Evolutionary conservation across 2,113 vertebrate species (phyloP).

Genomic region (Cephalopterus ornatus): DNA sequence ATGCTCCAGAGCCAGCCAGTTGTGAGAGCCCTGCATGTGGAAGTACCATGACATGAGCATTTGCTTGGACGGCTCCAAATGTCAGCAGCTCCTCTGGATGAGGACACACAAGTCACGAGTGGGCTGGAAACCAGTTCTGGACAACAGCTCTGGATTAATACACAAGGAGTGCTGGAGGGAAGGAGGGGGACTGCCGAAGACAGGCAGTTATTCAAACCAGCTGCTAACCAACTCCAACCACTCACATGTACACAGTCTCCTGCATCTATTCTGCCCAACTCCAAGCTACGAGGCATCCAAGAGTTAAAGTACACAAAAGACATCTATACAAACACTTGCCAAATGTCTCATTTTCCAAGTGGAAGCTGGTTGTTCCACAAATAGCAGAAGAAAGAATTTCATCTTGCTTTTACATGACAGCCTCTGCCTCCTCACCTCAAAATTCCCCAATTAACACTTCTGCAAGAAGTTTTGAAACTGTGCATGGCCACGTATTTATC

Average conservation of each 20-base stretch:
- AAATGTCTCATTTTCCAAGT: slow-evolving; percentile 11
- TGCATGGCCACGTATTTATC: background rate
- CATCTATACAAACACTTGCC: background rate
- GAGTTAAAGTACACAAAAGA: slow-evolving; percentile 7
- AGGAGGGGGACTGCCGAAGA: slow-evolving; percentile 12
- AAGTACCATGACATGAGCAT: background rate
- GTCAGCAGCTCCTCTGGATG: background rate
- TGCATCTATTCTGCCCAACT: background rate
- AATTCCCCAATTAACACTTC: background rate
- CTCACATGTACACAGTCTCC: background rate
- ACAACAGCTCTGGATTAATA: slow-evolving; percentile 6
- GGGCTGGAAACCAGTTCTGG: slow-evolving; percentile 18
- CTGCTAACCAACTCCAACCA: background rate
- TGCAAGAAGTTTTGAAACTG: slow-evolving; percentile 5
- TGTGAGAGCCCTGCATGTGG: rapidly evolving
- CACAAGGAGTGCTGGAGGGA: background rate
- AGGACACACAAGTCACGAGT: slow-evolving; percentile 8
- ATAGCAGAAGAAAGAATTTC: background rate
- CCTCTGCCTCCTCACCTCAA: background rate
- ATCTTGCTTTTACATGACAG: background rate
- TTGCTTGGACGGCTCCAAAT: background rate
- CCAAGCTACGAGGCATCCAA: background rate
- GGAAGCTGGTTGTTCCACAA: background rate
- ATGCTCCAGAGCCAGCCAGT: background rate
- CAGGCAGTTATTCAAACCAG: slow-evolving; percentile 48